Evolutionary conservation across 2,797 vertebrate genomes (phyloP).

Genomic region (Pempheris klunzingeri): DNA sequence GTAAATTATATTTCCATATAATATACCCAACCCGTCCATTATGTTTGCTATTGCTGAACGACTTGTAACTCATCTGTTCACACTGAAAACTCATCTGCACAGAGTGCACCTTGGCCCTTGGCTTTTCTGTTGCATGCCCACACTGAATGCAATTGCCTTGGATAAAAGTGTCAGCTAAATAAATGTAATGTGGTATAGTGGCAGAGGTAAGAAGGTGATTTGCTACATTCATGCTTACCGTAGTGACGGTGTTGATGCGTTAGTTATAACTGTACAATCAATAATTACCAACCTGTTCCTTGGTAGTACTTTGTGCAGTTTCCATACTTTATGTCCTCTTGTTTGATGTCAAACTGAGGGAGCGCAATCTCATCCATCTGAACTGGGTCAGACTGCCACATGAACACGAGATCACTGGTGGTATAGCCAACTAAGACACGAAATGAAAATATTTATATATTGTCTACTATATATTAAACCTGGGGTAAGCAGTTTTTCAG

Average conservation of each 20-base stretch:
- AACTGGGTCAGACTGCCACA: constrained; percentile 98
- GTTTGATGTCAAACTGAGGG: constrained; percentile 97
- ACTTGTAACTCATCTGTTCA: no score
- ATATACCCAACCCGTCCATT: no score
- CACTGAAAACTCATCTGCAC: no score
- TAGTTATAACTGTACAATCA: not conserved
- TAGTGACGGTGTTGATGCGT: not conserved
- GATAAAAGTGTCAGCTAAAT: no score
- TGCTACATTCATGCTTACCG: not conserved
- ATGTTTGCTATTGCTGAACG: no score
- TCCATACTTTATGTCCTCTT: constrained; percentile 95
- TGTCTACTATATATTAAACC: not conserved
- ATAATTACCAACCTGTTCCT: constrained; percentile 83
- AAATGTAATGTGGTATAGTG: not conserved
- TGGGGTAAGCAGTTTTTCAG: no score
- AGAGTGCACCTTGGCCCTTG: no score
- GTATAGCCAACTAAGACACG: constrained; percentile 92
- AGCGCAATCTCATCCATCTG: constrained; percentile 96
- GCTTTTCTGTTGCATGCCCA: no score
- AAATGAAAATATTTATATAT: not conserved
- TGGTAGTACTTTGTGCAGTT: constrained; percentile 98
- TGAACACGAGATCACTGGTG: constrained; percentile 95
- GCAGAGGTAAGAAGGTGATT: not conserved
- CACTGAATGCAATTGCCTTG: no score
- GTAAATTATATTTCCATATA: no score